Percentiles rank a stretch among this genome's conserved stretches.
Evolutionary conservation across 2,797 vertebrate species (phyloP).

Genomic region (Tenualosa thibaudeaui): DNA sequence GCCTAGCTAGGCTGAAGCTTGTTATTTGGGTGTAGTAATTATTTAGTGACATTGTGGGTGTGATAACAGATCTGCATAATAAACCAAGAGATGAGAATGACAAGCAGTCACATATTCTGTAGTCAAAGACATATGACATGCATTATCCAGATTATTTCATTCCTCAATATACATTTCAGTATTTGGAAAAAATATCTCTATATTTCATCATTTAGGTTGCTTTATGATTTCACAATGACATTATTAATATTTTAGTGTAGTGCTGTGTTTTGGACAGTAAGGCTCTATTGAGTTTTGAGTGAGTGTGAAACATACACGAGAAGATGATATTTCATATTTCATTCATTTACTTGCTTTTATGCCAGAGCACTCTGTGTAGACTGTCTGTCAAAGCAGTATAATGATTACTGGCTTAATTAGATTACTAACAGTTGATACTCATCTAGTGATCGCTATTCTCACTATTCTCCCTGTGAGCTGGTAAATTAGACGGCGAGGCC

Average conservation of each 20-base stretch:
- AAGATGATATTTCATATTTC: background rate
- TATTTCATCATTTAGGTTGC: background rate
- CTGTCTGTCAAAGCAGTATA: background rate
- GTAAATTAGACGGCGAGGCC: constrained; percentile 1
- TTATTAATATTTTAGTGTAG: background rate
- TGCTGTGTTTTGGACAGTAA: background rate
- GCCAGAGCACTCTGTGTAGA: background rate
- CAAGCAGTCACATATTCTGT: background rate
- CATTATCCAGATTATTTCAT: background rate
- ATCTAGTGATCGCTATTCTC: constrained; percentile 13
- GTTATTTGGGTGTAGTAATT: background rate
- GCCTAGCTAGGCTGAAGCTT: background rate
- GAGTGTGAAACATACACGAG: background rate
- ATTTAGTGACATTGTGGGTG: constrained; percentile 6
- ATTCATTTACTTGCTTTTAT: background rate
- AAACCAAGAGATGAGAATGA: background rate
- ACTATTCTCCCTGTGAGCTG: background rate
- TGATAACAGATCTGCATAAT: background rate
- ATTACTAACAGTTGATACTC: constrained; percentile 20
- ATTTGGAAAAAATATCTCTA: background rate
- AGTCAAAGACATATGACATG: background rate
- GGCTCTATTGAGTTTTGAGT: background rate
- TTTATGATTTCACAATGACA: background rate
- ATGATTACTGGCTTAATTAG: constrained; percentile 14
- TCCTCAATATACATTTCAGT: background rate